phyloP scores from a whole-genome alignment of 2,888 invertebrate genomes.

The Drosophila emarginata region DNA sequence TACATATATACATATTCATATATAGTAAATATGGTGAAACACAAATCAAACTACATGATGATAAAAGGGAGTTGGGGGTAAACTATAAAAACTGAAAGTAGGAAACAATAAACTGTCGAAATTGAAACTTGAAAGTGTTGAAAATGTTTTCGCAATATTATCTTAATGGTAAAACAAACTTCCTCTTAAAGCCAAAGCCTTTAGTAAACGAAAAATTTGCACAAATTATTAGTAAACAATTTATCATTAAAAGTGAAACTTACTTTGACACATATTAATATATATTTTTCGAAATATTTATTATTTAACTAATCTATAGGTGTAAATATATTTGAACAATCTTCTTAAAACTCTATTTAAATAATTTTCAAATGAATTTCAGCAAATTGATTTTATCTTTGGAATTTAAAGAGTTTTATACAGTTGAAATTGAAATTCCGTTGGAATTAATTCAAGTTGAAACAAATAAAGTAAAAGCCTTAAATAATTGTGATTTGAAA shows the following conservation, averaged over 20 bases:
- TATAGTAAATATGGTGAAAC: constrained; percentile 5
- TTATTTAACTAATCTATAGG: too few species aligned
- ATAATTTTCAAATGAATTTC: too few species aligned
- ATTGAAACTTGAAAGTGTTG: background rate
- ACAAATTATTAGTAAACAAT: background rate
- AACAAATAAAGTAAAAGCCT: background rate
- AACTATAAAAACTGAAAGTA: constrained; percentile 3
- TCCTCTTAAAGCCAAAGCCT: background rate
- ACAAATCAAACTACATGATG: background rate
- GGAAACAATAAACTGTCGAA: background rate
- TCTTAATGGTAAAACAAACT: background rate
- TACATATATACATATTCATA: background rate
- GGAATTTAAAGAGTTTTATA: too few species aligned
- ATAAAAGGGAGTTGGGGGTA: background rate
- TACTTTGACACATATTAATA: background rate
- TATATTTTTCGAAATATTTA: too few species aligned
- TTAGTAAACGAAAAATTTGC: background rate
- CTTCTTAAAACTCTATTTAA: background rate
- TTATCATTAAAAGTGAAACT: background rate
- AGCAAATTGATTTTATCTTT: too few species aligned
- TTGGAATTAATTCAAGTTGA: background rate
- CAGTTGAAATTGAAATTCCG: background rate
- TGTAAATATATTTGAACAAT: background rate
- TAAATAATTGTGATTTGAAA: background rate
- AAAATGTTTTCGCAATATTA: background rate